Evolutionary conservation across 2,888 invertebrate genomes (phyloP), one percentile per base, ranked within the genome.

Genomic region (Pammene fasciana): DNA sequence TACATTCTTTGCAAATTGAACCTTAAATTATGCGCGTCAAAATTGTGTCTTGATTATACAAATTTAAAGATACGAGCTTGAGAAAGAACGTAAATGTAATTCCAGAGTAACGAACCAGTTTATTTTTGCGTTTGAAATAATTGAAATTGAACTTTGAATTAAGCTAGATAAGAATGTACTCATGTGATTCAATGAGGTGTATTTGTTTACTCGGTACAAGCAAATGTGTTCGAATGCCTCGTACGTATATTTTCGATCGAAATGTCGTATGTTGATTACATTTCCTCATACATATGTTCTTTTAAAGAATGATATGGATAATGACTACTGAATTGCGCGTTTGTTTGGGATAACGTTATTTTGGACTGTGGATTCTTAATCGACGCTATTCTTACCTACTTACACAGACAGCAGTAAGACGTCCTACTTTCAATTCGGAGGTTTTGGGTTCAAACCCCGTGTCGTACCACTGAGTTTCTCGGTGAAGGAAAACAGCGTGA

Each of bases 181-280:
- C 26, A 13, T n/a, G 48, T 50, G 48, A 11, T 7, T 38, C 38
- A 8, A 36, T 6, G 10, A 18, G 10, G 43, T 52, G 13, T 56
- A 65, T 45, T 38, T 48, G 60, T 57, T 48, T 10, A 65, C 57
- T n/a, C 26, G 46, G 56, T n/a, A 45, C 16, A 14, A 38, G 46
- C 13, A 41, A 41, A 56, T 43, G 57, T 18, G 43, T 26, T 18
- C 10, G 38, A 65, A 55, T 56, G 14, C 48, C 56, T 34, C 13
- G 43, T 1, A 13, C 4, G 26, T 26, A 26, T 4, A 26, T 36
- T 9, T 16, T 46, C 5, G 8, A 45, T 13, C 8, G 13, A 55
- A 65, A 46, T 0, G 38, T 16, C 56, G 26, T 57, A 50, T 26
- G 48, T 65, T 18, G 0, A 26, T 57, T 50, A 48, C 8, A 14